These are phyloP conservation scores for Acrocephalus arundinaceus DNA, from an alignment of 2,113 vertebrate species.

Conservation along the genomic window DNA sequence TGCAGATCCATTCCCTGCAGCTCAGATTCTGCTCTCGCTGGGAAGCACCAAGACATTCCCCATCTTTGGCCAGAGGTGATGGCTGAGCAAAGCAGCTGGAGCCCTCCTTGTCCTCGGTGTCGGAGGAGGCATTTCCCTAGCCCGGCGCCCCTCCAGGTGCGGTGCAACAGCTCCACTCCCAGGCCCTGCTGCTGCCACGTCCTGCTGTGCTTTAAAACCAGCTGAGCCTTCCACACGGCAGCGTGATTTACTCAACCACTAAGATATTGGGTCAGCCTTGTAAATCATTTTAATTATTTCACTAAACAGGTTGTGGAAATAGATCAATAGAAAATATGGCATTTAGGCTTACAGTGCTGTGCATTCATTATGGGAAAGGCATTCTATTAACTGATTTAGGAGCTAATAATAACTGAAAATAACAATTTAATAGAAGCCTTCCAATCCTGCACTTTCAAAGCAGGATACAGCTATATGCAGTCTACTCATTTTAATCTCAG, in stretches of 20 bases:
- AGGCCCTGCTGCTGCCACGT: not conserved
- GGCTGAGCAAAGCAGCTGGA: not conserved
- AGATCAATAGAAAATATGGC: constrained; percentile 65
- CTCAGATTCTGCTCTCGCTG: not conserved
- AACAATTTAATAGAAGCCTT: constrained; percentile 60
- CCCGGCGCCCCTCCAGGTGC: rapidly evolving
- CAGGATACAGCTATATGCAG: not conserved
- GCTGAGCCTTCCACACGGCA: not conserved
- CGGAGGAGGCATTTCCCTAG: rapidly evolving
- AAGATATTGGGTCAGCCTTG: constrained; percentile 57
- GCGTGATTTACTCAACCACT: constrained; percentile 57
- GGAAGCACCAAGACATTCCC: not conserved
- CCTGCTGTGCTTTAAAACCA: not conserved
- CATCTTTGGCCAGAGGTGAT: not conserved
- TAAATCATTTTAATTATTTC: constrained; percentile 67
- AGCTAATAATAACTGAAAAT: constrained; percentile 58
- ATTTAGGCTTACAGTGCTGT: constrained; percentile 41
- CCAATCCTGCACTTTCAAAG: constrained; percentile 33
- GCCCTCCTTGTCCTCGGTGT: not conserved
- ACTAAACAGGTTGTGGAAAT: constrained; percentile 64
- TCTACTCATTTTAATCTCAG: constrained; percentile 34
- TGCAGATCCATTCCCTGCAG: not conserved
- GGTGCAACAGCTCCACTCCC: not conserved
- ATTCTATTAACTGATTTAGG: constrained; percentile 65
- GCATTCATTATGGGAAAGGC: constrained; percentile 51